Evolutionary conservation across 2,113 vertebrate genomes (phyloP), one percentile per base, ranked within the genome.

Genomic region (Pyxicephalus adspersus): DNA sequence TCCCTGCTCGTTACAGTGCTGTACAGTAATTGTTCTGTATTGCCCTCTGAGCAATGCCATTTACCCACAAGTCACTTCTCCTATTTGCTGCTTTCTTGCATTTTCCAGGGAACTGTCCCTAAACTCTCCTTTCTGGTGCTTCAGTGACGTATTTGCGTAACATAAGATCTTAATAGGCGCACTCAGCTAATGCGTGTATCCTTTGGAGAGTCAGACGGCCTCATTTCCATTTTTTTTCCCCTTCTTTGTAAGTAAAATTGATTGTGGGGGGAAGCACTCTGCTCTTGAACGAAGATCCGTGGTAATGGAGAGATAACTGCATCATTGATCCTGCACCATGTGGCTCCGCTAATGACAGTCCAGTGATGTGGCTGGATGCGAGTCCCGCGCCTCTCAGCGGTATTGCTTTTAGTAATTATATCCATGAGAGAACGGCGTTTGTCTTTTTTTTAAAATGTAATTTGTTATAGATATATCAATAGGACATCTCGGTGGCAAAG

Each of bases 241-340:
- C 15, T 34, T 52, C 38, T 26, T 34, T 23, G 6, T 0, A 61
- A 54, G 60, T 50, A 51, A 74, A 74, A 81, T 81, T 81, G 79
- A 81, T 81, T 81, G 38, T 52, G 38, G 55, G 58, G 68, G 64
- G 73, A 63, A 64, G 58, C 79, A 1, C 68, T 25, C 4, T 4
- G 26, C 78, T 29, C 28, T 38, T 22, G 25, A n/a, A 38, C 29
- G 50, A 51, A 60, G 71, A 72, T 57, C 55, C 50, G 4, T n/a
- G 54, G 68, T 81, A 81, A 73, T 73, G 79, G 58, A 23, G 20
- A 64, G 61, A 81, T 81, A 81, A 81, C 58, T 54, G 28, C 45
- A 73, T 64, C 68, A 81, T 65, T 61, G 79, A 73, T 81, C 51
- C 28, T 20, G 68, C 25, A 61, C 54, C 55, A 28, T 31, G 57